phyloP scores from a whole-genome alignment of 1,140 invertebrate genomes.

The Episyrphus balteatus region DNA sequence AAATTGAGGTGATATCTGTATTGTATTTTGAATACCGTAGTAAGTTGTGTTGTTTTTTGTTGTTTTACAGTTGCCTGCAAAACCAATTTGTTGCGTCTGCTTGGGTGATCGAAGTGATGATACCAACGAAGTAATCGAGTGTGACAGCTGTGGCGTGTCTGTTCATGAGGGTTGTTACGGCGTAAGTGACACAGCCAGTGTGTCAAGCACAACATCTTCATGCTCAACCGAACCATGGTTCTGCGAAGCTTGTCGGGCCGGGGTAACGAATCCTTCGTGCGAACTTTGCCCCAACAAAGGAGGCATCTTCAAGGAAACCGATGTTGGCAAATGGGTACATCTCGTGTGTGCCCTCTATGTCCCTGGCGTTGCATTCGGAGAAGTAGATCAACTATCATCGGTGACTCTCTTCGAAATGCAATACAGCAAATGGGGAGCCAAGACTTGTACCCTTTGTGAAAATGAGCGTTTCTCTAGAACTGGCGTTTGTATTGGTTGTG shows the following conservation, averaged over 20 bases:
- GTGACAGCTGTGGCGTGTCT: conserved; percentile 89
- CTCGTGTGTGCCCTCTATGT: conserved; percentile 93
- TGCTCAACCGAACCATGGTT: conserved; percentile 96
- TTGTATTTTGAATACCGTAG: no score
- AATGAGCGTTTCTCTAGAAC: conserved; percentile 77
- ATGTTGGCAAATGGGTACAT: conserved; percentile 95
- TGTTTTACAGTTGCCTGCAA: conserved; percentile 14
- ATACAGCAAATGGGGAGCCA: conserved; percentile 88
- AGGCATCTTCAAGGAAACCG: conserved; percentile 93
- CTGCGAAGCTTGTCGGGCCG: conserved; percentile 94
- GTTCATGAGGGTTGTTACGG: conserved; percentile 97
- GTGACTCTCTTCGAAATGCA: conserved; percentile 93
- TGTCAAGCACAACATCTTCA: conserved; percentile 79
- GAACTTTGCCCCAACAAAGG: conserved; percentile 81
- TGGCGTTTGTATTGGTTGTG: conserved; percentile 92
- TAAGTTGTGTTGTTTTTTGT: no score
- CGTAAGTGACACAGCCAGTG: conserved; percentile 83
- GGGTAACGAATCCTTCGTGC: conserved; percentile 71
- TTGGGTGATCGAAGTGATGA: conserved; percentile 86
- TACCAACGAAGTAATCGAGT: conserved; percentile 92
- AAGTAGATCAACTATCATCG: conserved; percentile 76
- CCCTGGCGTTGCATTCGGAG: conserved; percentile 92
- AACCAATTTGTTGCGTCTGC: conserved; percentile 83
- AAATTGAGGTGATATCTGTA: no score
- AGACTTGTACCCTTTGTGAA: conserved; percentile 75